Percentiles rank a stretch among this genome's conserved stretches.
These are phyloP conservation scores for Sigmodon hispidus DNA, from an alignment of 2,113 vertebrate genomes.

Conservation along the genomic window DNA sequence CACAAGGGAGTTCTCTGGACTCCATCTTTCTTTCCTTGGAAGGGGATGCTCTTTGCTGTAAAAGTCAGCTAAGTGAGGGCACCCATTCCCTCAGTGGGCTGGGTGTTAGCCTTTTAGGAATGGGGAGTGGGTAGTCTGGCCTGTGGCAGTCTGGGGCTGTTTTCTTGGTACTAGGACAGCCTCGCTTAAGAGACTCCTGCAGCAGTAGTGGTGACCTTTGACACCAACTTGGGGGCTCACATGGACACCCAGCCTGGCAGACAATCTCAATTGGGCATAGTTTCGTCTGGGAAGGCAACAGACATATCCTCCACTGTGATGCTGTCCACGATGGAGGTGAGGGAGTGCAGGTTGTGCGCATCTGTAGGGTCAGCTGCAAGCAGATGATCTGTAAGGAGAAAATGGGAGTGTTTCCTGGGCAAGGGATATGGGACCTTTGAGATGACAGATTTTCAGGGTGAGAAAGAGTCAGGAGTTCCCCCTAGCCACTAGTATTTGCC, in stretches of 20 bases:
- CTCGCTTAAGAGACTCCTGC: constrained; percentile 5
- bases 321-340: constrained; percentile 96
- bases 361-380: constrained; percentile 89
- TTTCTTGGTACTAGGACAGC: constrained; percentile 14
- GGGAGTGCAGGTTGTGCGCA: constrained; percentile 91
- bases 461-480: neutral
- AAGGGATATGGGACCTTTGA: neutral
- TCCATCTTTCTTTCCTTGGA: constrained; percentile 55
- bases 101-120: neutral
- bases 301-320: constrained; percentile 90
- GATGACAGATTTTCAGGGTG: neutral
- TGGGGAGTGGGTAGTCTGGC: constrained; percentile 40
- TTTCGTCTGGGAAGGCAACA: constrained; percentile 87
- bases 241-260: neutral
- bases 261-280: constrained; percentile 83
- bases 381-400: constrained; percentile 88
- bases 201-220: neutral
- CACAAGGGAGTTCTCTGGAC: constrained; percentile 49
- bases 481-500: neutral
- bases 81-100: neutral
- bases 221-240: constrained; percentile 29
- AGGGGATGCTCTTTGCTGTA: neutral
- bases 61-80: constrained; percentile 11
- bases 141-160: neutral
- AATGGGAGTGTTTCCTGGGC: neutral